phyloP scores from a whole-genome alignment of 2,113 vertebrate species.

The Gallinago undulata region DNA sequence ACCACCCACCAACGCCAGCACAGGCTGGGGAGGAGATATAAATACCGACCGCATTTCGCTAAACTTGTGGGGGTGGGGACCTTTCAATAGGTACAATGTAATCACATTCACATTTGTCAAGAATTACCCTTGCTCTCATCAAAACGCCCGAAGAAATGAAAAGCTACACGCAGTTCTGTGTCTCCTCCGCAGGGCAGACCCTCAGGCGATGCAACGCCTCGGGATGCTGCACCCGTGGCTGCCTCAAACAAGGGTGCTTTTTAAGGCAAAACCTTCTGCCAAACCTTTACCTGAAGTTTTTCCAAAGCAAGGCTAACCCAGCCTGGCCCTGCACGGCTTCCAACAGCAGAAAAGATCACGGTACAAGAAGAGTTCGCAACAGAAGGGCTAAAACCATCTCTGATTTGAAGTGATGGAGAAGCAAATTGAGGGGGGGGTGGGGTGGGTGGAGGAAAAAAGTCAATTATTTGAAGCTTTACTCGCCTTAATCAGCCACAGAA shows the following conservation, averaged over 20 bases:
- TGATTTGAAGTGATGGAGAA: slow-evolving; percentile 18
- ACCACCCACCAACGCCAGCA: neutral
- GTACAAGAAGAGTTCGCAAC: neutral
- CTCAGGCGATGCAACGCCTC: neutral
- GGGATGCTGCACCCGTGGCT: neutral
- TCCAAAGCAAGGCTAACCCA: neutral
- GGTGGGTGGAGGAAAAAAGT: neutral
- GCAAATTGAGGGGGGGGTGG: neutral
- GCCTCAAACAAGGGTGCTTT: neutral
- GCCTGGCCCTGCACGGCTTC: neutral
- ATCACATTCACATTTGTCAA: slow-evolving; percentile 19
- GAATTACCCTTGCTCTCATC: neutral
- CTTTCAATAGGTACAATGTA: neutral
- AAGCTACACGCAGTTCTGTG: neutral
- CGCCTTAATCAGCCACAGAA: slow-evolving; percentile 30
- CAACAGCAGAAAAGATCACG: neutral
- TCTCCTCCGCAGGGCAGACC: neutral
- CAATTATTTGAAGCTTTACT: neutral
- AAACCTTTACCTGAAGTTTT: neutral
- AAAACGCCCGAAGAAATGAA: neutral
- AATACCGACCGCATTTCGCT: neutral
- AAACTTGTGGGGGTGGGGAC: neutral
- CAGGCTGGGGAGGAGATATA: neutral
- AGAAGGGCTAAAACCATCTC: neutral
- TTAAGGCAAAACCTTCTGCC: neutral